Evolutionary conservation across 2,797 vertebrate species (phyloP).

Genomic region (Acipenser oxyrinchus): DNA sequence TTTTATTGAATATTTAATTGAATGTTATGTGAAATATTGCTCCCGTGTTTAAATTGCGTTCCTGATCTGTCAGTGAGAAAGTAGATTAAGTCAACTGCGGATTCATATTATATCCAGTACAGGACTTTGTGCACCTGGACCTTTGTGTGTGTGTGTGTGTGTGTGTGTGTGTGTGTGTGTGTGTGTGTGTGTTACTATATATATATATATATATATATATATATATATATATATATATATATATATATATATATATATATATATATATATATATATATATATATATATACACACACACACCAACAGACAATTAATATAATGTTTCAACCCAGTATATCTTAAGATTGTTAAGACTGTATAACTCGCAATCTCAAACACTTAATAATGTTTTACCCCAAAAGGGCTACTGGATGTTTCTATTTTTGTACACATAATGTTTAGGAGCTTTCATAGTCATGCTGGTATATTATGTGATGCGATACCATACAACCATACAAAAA

Average conservation of each 20-base stretch:
- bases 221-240: too few species aligned
- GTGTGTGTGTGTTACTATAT: too few species aligned
- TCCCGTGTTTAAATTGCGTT: not conserved
- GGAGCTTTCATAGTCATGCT: not conserved
- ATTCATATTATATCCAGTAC: slow-evolving; percentile 13
- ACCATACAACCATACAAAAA: not conserved
- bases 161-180: too few species aligned
- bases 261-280: too few species aligned
- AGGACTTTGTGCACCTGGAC: slow-evolving; percentile 28
- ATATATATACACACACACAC: not conserved
- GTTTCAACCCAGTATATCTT: slow-evolving; percentile 7
- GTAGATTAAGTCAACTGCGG: slow-evolving; percentile 13
- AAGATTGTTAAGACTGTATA: slow-evolving; percentile 11
- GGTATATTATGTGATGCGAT: not conserved
- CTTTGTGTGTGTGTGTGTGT: slow-evolving; percentile 41
- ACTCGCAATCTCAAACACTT: not conserved
- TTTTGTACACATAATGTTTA: not conserved
- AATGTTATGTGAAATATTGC: slow-evolving; percentile 10
- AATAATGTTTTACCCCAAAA: slow-evolving; percentile 12
- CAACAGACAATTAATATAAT: slow-evolving; percentile 40
- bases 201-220: too few species aligned
- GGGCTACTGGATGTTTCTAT: slow-evolving; percentile 4
- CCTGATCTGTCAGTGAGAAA: not conserved
- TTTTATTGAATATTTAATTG: not conserved
- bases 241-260: too few species aligned